Conservation (phyloP, 2,797 vertebrate species). For the Paratrypauchen microcephalus region DNA sequence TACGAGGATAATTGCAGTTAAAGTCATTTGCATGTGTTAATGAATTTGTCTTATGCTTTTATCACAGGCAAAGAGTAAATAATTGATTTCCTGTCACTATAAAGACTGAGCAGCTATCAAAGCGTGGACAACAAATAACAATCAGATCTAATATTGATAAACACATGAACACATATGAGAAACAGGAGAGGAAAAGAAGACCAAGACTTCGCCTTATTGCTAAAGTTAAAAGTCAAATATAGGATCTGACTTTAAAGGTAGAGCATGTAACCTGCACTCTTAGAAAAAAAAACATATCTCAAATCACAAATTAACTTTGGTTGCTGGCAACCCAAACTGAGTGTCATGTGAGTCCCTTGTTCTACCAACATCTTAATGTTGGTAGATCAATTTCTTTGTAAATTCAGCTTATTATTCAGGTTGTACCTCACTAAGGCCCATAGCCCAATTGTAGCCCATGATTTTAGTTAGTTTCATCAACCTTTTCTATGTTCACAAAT, state of each 20-base stretch:
- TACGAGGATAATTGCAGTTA: conserved; percentile 78
- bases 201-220: too few relatives aligned
- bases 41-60: conserved; percentile 73
- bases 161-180: background rate
- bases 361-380: too few relatives aligned
- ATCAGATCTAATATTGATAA: background rate
- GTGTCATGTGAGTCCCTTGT: too few relatives aligned
- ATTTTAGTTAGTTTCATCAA: background rate
- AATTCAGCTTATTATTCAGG: background rate
- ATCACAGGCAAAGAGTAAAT: conserved; percentile 65
- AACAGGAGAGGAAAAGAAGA: too few relatives aligned
- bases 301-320: too few relatives aligned
- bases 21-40: conserved; percentile 77
- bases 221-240: too few relatives aligned
- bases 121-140: conserved; percentile 7
- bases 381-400: background rate
- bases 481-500: background rate
- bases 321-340: too few relatives aligned
- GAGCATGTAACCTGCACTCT: too few relatives aligned
- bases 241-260: too few relatives aligned
- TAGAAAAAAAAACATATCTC: too few relatives aligned
- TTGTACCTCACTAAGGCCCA: background rate
- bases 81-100: conserved; percentile 64
- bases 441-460: background rate
- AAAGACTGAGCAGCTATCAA: conserved; percentile 26